Percentiles rank a stretch among this genome's conserved stretches.
phyloP scores from a whole-genome alignment of 2,113 vertebrate genomes.

The Onychorhynchus coronatus region DNA sequence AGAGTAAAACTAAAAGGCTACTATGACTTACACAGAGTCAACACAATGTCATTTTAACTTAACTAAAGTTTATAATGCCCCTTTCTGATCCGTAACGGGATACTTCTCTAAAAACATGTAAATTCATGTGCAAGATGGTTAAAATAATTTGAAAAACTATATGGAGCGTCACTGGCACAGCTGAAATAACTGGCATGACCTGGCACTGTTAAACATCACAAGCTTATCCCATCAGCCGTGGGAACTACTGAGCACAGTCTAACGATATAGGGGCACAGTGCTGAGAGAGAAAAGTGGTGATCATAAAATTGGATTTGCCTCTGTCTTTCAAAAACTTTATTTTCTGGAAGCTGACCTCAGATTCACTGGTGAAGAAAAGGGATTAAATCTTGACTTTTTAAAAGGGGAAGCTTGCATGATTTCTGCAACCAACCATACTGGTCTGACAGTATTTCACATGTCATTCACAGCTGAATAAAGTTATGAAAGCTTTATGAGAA shows the following conservation, averaged over 20 bases:
- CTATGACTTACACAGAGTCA: not conserved
- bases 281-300: not conserved
- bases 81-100: not conserved
- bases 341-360: not conserved
- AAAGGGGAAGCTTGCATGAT: not conserved
- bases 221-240: not conserved
- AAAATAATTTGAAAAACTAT: not conserved
- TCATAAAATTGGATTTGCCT: not conserved
- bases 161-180: not conserved
- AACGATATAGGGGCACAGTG: accelerated
- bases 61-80: not conserved
- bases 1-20: not conserved
- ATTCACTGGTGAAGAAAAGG: not conserved
- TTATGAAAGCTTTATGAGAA: not conserved
- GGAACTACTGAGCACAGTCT: not conserved
- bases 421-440: not conserved
- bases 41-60: not conserved
- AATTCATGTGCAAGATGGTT: not conserved
- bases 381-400: not conserved
- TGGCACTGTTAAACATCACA: not conserved
- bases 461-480: slow-evolving; percentile 2
- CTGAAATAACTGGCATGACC: not conserved
- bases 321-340: not conserved
- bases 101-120: not conserved
- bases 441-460: not conserved